phyloP scores from a whole-genome alignment of 2,113 vertebrate species.

The western clawed frog (Xenopus tropicalis) region DNA sequence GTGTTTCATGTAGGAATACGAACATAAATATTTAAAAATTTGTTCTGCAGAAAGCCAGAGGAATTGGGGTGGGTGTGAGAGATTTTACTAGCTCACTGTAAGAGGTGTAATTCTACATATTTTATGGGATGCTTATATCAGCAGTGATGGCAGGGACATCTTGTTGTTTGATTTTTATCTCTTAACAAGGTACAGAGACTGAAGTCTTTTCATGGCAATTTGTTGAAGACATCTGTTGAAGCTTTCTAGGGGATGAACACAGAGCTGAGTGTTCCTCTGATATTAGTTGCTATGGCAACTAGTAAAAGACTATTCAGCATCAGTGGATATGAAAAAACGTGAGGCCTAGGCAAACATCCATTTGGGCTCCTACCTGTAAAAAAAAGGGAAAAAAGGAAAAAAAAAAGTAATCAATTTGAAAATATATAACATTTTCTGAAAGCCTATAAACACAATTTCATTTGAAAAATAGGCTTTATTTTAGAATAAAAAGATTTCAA shows the following conservation, averaged over 20 bases:
- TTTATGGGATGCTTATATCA: slow-evolving; percentile 71
- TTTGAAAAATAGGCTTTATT: not conserved
- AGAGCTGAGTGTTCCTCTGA: slow-evolving; percentile 86
- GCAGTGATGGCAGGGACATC: slow-evolving; percentile 68
- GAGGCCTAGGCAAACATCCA: slow-evolving; percentile 97
- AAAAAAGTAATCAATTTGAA: slow-evolving; percentile 66
- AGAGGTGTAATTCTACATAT: slow-evolving; percentile 68
- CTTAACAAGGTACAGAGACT: slow-evolving; percentile 83
- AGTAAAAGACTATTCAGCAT: slow-evolving; percentile 91
- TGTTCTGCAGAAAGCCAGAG: slow-evolving; percentile 67
- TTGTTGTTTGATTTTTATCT: slow-evolving; percentile 86
- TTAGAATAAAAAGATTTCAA: no score
- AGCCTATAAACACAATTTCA: not conserved
- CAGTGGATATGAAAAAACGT: slow-evolving; percentile 87
- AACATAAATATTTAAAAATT: slow-evolving; percentile 83
- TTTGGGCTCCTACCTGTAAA: slow-evolving; percentile 85
- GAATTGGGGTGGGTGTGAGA: slow-evolving; percentile 52
- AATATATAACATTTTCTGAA: slow-evolving; percentile 63
- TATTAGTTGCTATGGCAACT: slow-evolving; percentile 97
- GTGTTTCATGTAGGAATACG: slow-evolving; percentile 80
- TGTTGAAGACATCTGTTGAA: slow-evolving; percentile 98
- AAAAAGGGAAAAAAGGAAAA: slow-evolving; percentile 49
- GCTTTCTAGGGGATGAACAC: slow-evolving; percentile 86
- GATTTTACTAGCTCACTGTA: slow-evolving; percentile 63
- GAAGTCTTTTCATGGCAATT: slow-evolving; percentile 96